These are phyloP conservation scores for Drosophila yooni DNA, from an alignment of 2,888 invertebrate genomes.

Conservation along the genomic window DNA sequence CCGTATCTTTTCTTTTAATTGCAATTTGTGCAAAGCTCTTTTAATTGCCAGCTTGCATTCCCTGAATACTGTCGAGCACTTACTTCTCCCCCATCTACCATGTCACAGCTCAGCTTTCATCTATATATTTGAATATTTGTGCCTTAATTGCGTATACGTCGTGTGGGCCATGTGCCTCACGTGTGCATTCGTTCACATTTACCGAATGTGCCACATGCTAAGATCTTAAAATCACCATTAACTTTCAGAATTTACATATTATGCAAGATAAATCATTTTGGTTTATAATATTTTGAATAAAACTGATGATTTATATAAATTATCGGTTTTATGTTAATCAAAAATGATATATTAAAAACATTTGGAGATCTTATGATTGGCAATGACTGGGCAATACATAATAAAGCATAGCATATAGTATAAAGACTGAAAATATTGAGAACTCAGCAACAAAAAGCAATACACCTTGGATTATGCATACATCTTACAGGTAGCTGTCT, in stretches of 20 bases:
- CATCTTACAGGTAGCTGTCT: not conserved
- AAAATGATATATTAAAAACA: not conserved
- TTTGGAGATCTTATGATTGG: not conserved
- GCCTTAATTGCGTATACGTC: constrained; percentile 47
- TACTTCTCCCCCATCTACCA: not conserved
- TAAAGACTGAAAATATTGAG: not conserved
- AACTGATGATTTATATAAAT: not conserved
- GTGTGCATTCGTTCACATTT: not conserved
- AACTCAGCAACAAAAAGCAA: not conserved
- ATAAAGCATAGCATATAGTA: too few species aligned
- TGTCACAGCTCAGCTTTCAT: constrained; percentile 7
- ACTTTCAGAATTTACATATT: not conserved
- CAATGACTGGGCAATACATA: not conserved
- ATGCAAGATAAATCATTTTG: not conserved
- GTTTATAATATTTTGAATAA: not conserved
- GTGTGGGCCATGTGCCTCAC: constrained; percentile 14
- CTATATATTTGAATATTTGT: constrained; percentile 1
- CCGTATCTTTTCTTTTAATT: not conserved
- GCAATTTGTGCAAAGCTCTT: constrained; percentile 24
- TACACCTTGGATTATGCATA: not conserved
- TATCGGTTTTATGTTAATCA: not conserved
- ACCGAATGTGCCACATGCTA: constrained; percentile 2
- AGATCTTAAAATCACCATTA: constrained; percentile 13
- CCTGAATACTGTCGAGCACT: constrained; percentile 11
- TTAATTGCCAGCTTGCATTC: constrained; percentile 44